Evolutionary conservation across 2,113 vertebrate species (phyloP).

Genomic region (Calyptommatus sinebrachiatus): DNA sequence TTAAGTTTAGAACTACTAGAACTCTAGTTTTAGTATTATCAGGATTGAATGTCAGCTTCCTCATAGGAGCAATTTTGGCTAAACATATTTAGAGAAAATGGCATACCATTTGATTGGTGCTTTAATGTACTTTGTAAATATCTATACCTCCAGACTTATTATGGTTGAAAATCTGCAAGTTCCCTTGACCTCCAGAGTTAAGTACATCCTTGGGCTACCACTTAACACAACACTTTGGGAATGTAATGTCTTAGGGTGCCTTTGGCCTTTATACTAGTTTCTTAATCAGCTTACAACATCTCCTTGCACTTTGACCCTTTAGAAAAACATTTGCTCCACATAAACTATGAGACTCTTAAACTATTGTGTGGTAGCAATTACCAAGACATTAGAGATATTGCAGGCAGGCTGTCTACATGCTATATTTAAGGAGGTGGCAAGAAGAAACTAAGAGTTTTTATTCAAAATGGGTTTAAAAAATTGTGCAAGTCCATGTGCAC

Average conservation of each 20-base stretch:
- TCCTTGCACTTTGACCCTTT: constrained; percentile 47
- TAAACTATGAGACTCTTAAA: constrained; percentile 47
- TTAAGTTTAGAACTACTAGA: constrained; percentile 44
- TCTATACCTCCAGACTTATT: constrained; percentile 50
- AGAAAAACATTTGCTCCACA: constrained; percentile 58
- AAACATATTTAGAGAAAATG: constrained; percentile 47
- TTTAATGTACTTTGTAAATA: constrained; percentile 54
- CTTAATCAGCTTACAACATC: constrained; percentile 61
- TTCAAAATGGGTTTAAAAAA: not conserved
- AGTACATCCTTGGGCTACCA: constrained; percentile 63
- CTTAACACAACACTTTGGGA: constrained; percentile 59
- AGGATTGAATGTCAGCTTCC: constrained; percentile 47
- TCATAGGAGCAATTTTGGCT: constrained; percentile 45
- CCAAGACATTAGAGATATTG: not conserved
- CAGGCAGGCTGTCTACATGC: not conserved
- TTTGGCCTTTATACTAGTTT: constrained; percentile 58
- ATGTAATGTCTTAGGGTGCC: constrained; percentile 58
- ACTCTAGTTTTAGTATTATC: constrained; percentile 23
- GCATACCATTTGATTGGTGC: constrained; percentile 42
- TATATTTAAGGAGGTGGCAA: not conserved
- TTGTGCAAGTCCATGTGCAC: not conserved
- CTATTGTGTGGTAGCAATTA: constrained; percentile 40
- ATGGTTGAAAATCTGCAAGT: constrained; percentile 57
- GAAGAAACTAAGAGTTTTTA: not conserved
- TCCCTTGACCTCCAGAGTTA: constrained; percentile 68